phyloP scores from a whole-genome alignment of 2,797 vertebrate genomes.

The Hemitrygon akajei region DNA sequence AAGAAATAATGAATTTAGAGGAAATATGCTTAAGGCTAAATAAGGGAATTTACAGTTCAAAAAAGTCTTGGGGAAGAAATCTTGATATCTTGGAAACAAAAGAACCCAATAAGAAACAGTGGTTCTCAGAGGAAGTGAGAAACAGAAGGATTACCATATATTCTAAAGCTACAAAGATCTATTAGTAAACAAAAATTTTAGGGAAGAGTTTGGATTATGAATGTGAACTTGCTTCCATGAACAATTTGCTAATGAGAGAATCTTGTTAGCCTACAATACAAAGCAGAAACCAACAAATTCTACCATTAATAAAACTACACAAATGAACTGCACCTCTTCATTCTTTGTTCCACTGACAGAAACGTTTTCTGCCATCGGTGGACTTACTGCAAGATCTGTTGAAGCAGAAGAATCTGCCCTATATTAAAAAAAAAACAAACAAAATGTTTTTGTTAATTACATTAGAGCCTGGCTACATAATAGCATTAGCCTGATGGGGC shows the following conservation, averaged over 20 bases:
- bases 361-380: not conserved
- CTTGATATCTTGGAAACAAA: not conserved
- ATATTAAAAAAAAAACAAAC: not conserved
- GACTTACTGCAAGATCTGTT: not conserved
- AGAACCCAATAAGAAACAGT: not conserved
- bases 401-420: conserved; percentile 12
- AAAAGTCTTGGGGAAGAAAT: not conserved
- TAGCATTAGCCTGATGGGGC: too few species aligned
- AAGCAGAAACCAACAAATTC: not conserved
- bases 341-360: conserved; percentile 6
- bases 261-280: not conserved
- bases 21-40: not conserved
- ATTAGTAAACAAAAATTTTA: not conserved
- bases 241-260: not conserved
- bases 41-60: not conserved
- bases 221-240: not conserved
- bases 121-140: not conserved
- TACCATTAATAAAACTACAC: not conserved
- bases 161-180: not conserved
- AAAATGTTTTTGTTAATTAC: not conserved
- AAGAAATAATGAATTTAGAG: not conserved
- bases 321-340: not conserved
- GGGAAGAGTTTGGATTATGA: not conserved
- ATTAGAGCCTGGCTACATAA: not conserved
- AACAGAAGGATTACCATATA: not conserved